Conservation (phyloP, 2,113 vertebrate genomes). For the Sclerurus mexicanus region DNA sequence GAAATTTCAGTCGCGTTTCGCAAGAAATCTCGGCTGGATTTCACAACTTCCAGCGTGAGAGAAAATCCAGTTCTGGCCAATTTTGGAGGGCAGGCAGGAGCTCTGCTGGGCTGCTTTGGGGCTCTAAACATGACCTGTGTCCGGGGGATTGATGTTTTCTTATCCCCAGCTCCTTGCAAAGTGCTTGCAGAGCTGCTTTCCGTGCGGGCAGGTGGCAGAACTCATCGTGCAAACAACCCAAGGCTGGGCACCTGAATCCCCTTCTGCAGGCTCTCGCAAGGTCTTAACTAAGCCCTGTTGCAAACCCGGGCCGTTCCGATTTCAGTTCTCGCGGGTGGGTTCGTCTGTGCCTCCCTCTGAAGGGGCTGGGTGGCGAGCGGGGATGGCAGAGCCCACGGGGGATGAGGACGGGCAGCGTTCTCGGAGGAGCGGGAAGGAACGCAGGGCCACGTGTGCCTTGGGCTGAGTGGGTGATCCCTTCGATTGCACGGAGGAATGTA, state of each 20-base stretch:
- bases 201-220: background rate
- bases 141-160: background rate
- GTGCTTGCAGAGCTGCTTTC: background rate
- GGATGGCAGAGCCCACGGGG: background rate
- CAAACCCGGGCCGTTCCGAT: background rate
- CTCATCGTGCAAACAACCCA: background rate
- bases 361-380: too few relatives aligned
- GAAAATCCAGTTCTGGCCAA: background rate
- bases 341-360: background rate
- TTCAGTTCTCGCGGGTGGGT: accelerated
- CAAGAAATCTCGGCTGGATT: background rate
- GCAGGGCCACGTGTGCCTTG: background rate
- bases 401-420: background rate
- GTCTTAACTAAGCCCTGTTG: background rate
- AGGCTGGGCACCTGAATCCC: background rate
- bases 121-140: background rate
- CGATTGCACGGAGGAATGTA: background rate
- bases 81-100: background rate
- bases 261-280: background rate
- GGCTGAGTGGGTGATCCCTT: background rate
- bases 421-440: background rate
- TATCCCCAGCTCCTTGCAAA: background rate
- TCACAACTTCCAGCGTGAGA: background rate
- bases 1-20: background rate
- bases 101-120: background rate